Conservation (phyloP, 2,888 invertebrate genomes). For the Pseudococcus jackbeardsleyi region DNA sequence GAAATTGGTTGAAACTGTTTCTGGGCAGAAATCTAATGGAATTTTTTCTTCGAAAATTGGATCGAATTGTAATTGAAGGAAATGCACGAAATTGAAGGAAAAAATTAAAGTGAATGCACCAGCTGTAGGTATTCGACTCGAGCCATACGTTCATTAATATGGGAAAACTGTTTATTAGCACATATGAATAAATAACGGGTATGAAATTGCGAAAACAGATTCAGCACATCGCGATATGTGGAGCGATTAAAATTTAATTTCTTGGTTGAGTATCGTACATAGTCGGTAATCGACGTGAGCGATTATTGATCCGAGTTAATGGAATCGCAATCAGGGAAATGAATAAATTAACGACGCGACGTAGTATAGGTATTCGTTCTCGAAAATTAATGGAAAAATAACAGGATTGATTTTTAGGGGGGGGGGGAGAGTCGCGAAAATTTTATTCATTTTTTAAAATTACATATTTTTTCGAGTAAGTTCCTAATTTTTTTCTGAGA, state of each 20-base stretch:
- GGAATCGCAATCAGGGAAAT: background rate
- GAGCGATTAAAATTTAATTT: background rate
- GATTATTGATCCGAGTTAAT: conserved; percentile 3
- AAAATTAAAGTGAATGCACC: background rate
- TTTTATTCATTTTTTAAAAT: too few species aligned
- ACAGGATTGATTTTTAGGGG: conserved; percentile 3
- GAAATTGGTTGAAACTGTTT: background rate
- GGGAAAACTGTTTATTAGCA: background rate
- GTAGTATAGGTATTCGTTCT: background rate
- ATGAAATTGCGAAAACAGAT: background rate
- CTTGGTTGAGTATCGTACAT: background rate
- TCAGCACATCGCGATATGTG: background rate
- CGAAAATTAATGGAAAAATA: background rate
- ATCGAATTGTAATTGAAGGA: background rate
- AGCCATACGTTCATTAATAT: background rate
- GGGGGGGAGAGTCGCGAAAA: too few species aligned
- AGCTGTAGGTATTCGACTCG: background rate
- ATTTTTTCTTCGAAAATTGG: too few species aligned
- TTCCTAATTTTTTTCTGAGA: too few species aligned
- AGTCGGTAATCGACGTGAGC: background rate
- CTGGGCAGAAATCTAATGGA: too few species aligned
- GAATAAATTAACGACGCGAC: background rate
- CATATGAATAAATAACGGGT: background rate
- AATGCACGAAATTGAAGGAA: background rate
- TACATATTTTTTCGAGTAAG: too few species aligned